Conservation (phyloP, 2,888 invertebrate species). For the Acleris laterana region DNA sequence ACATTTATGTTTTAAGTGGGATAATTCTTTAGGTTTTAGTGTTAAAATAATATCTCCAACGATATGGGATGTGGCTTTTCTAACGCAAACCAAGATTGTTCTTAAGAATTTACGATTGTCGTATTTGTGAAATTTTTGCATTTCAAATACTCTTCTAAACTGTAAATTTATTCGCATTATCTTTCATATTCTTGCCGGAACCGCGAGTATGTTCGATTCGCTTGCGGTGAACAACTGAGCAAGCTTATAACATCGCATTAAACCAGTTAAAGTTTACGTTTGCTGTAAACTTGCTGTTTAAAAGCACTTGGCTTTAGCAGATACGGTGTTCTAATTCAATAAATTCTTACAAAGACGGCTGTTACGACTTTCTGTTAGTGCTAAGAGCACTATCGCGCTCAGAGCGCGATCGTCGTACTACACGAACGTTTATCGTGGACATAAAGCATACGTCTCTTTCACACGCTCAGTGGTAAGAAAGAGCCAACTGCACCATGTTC, state of each 20-base stretch:
- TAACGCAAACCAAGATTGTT: too few species aligned
- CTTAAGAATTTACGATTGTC: neutral
- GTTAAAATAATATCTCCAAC: too few species aligned
- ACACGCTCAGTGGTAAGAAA: neutral
- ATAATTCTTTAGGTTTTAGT: too few species aligned
- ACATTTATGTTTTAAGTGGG: too few species aligned
- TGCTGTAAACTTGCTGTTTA: neutral
- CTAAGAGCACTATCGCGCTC: constrained; percentile 8
- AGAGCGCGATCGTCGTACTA: constrained; percentile 3
- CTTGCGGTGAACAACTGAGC: neutral
- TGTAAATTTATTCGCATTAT: neutral
- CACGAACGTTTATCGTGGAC: neutral
- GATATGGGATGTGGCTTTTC: too few species aligned
- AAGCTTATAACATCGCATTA: neutral
- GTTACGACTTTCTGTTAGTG: constrained; percentile 8
- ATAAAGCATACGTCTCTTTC: constrained; percentile 1
- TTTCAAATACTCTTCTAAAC: neutral
- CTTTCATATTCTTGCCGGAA: neutral
- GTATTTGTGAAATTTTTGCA: neutral
- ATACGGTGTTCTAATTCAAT: constrained; percentile 8
- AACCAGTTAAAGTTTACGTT: neutral
- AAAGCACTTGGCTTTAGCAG: neutral
- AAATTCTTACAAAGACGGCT: constrained; percentile 13
- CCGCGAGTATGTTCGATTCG: neutral
- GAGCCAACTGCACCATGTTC: neutral